Evolutionary conservation across 1,140 invertebrate species (phyloP), one percentile per base, ranked within the genome.

Genomic region (Apocrypta bakeri): DNA sequence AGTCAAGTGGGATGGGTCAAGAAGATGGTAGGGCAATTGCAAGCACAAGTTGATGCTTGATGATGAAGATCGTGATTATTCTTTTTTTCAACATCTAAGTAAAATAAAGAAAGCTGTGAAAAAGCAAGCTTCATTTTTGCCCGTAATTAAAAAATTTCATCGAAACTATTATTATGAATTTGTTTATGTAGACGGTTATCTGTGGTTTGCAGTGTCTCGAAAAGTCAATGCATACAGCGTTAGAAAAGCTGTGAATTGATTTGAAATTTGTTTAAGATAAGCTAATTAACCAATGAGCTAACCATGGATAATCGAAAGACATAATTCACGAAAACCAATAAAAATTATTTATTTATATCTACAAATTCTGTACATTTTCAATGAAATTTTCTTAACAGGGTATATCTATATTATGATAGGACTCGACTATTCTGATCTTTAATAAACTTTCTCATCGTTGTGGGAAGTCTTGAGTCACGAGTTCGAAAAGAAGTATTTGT

Each of bases 1-100:
- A 92, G 91, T 81, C 90, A 91, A 74, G 88, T 90, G 1, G 92
- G 92, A 14, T 92, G 92, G 92, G 92, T 92, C 0, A 87, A 88
- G 56, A 92, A 90, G 84, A 92, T 92, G 72, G 91, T 92, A 7
- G 90, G 90, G 27, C 92, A 92, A 83, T 75, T 92, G 31, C 91
- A 92, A 37, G 88, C 85, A 37, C 87, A 90, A n/a, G 76, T 88
- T 11, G 90, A 91, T 71, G 87, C 88, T 40, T 90, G 82, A 86
- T 64, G 27, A 64, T 63, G 14, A 71, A 25, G 0, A 9, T 25
- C 17, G 48, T 56, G 17, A 56, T n/a, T 56, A 56, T 56, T 56
- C 68, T 78, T 78, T 4, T 68, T 27, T 29, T 31, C 3, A 66
- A 17, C 31, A 3, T 37, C 4, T 29, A 66, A 56, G 17, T n/a